phyloP scores from a whole-genome alignment of 2,113 vertebrate species.

The Pungitius pungitius region DNA sequence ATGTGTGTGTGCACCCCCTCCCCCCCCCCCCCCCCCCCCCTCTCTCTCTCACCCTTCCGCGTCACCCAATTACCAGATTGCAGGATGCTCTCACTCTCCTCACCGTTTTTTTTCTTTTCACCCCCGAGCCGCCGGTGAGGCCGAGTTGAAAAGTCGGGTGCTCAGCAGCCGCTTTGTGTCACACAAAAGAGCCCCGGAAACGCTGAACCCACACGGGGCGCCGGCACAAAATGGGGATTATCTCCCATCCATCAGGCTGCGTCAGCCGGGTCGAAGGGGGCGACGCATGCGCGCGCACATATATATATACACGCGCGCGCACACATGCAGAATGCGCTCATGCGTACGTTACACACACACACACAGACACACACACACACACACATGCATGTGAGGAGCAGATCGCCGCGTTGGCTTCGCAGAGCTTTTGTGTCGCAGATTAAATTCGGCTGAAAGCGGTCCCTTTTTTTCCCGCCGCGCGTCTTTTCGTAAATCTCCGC shows the following conservation, averaged over 20 bases:
- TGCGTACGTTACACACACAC: slow-evolving; percentile 6
- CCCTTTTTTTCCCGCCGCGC: slow-evolving; percentile 28
- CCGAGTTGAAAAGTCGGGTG: slow-evolving; percentile 50
- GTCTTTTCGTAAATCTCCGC: slow-evolving; percentile 55
- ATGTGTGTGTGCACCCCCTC: slow-evolving; percentile 38
- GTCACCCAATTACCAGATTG: slow-evolving; percentile 74
- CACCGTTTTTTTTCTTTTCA: slow-evolving; percentile 57
- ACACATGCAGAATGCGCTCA: slow-evolving; percentile 1
- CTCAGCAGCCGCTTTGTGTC: slow-evolving; percentile 62
- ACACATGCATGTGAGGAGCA: slow-evolving; percentile 4
- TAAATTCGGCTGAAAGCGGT: slow-evolving; percentile 54
- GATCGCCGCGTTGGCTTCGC: not conserved
- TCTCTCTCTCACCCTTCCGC: not conserved
- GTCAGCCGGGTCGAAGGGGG: slow-evolving; percentile 52
- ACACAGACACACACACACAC: slow-evolving; percentile 7
- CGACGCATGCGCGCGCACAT: slow-evolving; percentile 24
- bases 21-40: slow-evolving; percentile 14
- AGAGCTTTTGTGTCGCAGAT: slow-evolving; percentile 38
- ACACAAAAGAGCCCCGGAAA: slow-evolving; percentile 57
- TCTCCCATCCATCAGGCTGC: slow-evolving; percentile 42
- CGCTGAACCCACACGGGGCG: slow-evolving; percentile 47
- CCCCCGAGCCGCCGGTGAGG: slow-evolving; percentile 26
- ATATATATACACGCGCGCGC: slow-evolving; percentile 25
- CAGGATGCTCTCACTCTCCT: slow-evolving; percentile 66
- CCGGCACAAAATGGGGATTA: slow-evolving; percentile 69